Percentiles rank a stretch among this genome's conserved stretches.
Evolutionary conservation across 2,113 vertebrate genomes (phyloP).

Genomic region (Rattus rattus): DNA sequence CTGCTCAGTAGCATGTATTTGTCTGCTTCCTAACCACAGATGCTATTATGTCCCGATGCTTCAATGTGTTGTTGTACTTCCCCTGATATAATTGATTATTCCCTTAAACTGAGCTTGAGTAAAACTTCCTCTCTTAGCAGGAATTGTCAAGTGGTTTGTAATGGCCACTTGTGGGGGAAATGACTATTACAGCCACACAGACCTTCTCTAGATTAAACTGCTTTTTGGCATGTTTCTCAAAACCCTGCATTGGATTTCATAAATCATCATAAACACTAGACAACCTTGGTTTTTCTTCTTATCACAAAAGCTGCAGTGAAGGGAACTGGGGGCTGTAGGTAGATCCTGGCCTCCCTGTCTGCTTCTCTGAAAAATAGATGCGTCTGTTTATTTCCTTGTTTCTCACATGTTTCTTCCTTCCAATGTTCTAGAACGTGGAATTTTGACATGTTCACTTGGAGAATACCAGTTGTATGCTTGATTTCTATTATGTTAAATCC

Average conservation of each 20-base stretch:
- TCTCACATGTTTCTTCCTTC: background rate
- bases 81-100: background rate
- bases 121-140: background rate
- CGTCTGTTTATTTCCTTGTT: background rate
- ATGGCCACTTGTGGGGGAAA: background rate
- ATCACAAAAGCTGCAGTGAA: too few relatives aligned
- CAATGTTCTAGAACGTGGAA: background rate
- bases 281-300: fast-evolving
- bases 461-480: background rate
- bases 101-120: background rate
- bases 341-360: background rate
- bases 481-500: background rate
- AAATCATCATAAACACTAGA: background rate
- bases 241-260: background rate
- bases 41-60: background rate
- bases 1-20: background rate
- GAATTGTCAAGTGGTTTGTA: background rate
- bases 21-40: background rate
- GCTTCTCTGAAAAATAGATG: background rate
- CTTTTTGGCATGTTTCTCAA: background rate
- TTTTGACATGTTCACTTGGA: background rate
- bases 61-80: background rate
- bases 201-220: background rate
- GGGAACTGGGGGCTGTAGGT: background rate
- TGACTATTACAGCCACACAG: background rate